Conservation (phyloP, 2,888 invertebrate genomes). For the Atethmia centrago region DNA sequence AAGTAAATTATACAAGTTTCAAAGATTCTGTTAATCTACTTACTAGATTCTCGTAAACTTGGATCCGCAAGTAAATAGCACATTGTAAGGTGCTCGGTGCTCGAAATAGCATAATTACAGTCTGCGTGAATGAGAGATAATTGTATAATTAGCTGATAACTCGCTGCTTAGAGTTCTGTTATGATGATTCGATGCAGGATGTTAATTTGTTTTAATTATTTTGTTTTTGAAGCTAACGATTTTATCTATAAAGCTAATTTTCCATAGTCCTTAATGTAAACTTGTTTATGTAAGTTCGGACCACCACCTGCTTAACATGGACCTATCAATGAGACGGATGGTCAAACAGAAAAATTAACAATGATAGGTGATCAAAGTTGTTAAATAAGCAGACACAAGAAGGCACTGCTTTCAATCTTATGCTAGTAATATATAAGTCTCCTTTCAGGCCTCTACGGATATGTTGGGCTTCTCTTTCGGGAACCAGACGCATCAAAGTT, state of each 20-base stretch:
- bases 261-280: neutral
- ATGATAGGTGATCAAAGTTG: neutral
- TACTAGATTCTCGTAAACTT: slow-evolving; percentile 40
- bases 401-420: neutral
- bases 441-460: neutral
- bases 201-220: too few species aligned
- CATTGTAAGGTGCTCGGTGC: slow-evolving; percentile 30
- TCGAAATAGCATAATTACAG: slow-evolving; percentile 47
- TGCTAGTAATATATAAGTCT: neutral
- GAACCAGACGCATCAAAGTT: neutral
- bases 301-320: too few species aligned
- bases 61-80: slow-evolving; percentile 34
- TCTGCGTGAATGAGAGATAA: slow-evolving; percentile 37
- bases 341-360: neutral
- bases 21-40: slow-evolving; percentile 57
- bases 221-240: neutral
- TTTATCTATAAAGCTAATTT: neutral
- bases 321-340: neutral
- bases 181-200: slow-evolving; percentile 30
- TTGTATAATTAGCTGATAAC: slow-evolving; percentile 43
- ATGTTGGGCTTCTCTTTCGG: neutral
- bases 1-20: slow-evolving; percentile 54
- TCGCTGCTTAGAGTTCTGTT: slow-evolving; percentile 22
- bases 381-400: neutral
- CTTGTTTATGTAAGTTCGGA: too few species aligned